These are phyloP conservation scores for Ornithoptera priamus DNA, from an alignment of 2,888 invertebrate species.

Conservation along the genomic window DNA sequence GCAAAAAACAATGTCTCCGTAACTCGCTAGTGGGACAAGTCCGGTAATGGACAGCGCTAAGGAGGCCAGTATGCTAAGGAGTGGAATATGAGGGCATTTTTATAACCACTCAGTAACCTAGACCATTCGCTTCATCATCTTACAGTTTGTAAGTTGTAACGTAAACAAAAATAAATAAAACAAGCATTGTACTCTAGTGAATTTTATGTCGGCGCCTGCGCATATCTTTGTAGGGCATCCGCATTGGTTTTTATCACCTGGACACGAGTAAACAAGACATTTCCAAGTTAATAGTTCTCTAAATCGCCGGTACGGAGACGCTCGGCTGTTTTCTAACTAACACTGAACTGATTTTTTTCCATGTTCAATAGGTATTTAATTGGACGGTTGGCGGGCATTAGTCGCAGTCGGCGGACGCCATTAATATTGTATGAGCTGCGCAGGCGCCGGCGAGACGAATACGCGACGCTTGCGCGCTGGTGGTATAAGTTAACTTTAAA, in stretches of 20 bases:
- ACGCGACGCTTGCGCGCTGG: constrained; percentile 42
- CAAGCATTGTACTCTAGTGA: constrained; percentile 12
- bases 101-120: constrained; percentile 10
- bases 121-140: constrained; percentile 5
- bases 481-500: constrained; percentile 12
- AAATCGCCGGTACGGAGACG: constrained; percentile 11
- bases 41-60: constrained; percentile 24
- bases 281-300: constrained; percentile 29
- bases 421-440: constrained; percentile 68
- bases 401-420: constrained; percentile 47
- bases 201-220: constrained; percentile 20
- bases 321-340: constrained; percentile 18
- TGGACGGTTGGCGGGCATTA: constrained; percentile 48
- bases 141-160: background rate
- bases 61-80: constrained; percentile 28
- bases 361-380: constrained; percentile 53
- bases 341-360: constrained; percentile 38
- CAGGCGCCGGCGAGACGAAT: constrained; percentile 53
- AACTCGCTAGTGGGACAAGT: constrained; percentile 28
- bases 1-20: constrained; percentile 28
- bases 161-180: background rate
- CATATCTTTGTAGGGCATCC: constrained; percentile 12
- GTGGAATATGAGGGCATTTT: constrained; percentile 15
- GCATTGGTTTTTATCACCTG: constrained; percentile 13
- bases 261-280: constrained; percentile 26